Conservation (phyloP, 2,888 invertebrate genomes). For the Tanytarsus gracilentus region DNA sequence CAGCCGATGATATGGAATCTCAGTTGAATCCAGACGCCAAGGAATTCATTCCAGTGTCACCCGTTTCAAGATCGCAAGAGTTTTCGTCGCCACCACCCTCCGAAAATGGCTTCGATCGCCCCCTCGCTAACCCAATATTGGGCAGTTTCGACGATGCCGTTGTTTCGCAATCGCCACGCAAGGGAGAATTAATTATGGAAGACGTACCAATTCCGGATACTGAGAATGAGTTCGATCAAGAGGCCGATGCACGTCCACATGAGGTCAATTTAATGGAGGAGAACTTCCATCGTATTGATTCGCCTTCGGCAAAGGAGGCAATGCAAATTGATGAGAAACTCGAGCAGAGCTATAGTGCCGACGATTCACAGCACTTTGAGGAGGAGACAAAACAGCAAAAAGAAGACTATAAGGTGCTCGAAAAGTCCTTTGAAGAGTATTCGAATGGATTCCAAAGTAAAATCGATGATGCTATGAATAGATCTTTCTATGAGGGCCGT, state of each 20-base stretch:
- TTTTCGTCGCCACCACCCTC: neutral
- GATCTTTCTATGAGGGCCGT: slow-evolving; percentile 25
- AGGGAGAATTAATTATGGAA: slow-evolving; percentile 46
- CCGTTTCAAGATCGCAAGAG: slow-evolving; percentile 42
- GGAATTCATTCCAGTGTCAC: slow-evolving; percentile 68
- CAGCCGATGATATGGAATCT: slow-evolving; percentile 48
- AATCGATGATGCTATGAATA: slow-evolving; percentile 31
- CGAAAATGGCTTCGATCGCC: slow-evolving; percentile 30
- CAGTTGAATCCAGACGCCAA: slow-evolving; percentile 76
- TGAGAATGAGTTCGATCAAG: slow-evolving; percentile 39
- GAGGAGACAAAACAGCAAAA: slow-evolving; percentile 49
- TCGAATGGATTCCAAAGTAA: slow-evolving; percentile 47
- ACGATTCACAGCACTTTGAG: slow-evolving; percentile 25
- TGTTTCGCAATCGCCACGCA: slow-evolving; percentile 63
- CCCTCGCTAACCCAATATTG: slow-evolving; percentile 7
- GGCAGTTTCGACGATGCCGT: slow-evolving; percentile 38
- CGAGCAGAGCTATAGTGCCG: slow-evolving; percentile 32
- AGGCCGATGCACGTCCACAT: slow-evolving; percentile 40
- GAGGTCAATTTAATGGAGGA: slow-evolving; percentile 33
- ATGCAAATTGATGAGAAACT: slow-evolving; percentile 35
- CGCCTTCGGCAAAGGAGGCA: slow-evolving; percentile 32
- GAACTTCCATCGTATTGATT: slow-evolving; percentile 19
- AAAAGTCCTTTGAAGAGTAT: slow-evolving; percentile 50
- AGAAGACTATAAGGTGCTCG: slow-evolving; percentile 40
- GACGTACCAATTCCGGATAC: slow-evolving; percentile 30